These are phyloP conservation scores for Sarcophaga caerulescens DNA, from an alignment of 2,888 invertebrate genomes.

Conservation along the genomic window DNA sequence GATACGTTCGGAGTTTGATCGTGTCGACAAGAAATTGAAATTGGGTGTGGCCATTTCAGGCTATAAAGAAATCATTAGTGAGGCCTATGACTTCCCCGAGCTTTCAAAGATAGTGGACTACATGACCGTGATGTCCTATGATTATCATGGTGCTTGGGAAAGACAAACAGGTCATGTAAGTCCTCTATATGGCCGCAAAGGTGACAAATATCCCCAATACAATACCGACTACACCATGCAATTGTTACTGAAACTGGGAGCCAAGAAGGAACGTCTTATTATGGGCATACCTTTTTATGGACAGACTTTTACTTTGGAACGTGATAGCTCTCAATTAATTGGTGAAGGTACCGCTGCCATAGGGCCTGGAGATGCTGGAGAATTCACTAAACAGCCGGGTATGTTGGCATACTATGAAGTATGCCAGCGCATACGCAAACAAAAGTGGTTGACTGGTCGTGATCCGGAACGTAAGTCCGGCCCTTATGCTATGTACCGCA, in stretches of 20 bases:
- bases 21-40: conserved; percentile 83
- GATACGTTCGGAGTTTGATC: conserved; percentile 77
- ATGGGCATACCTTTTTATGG: conserved; percentile 94
- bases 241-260: conserved; percentile 87
- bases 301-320: conserved; percentile 88
- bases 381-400: conserved; percentile 92
- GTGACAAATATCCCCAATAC: conserved; percentile 88
- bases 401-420: conserved; percentile 94
- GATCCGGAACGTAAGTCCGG: conserved; percentile 83
- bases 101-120: conserved; percentile 89
- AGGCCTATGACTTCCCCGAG: conserved; percentile 89
- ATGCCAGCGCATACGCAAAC: conserved; percentile 86
- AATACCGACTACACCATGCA: conserved; percentile 92
- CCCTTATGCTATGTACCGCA: conserved; percentile 89
- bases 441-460: conserved; percentile 86
- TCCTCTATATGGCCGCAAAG: conserved; percentile 86
- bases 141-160: conserved; percentile 96
- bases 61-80: conserved; percentile 93
- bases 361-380: conserved; percentile 90
- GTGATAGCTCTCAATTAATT: conserved; percentile 76
- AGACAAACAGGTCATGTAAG: conserved; percentile 90
- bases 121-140: conserved; percentile 92
- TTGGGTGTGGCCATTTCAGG: conserved; percentile 93
- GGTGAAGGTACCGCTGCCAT: conserved; percentile 85
- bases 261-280: conserved; percentile 88